phyloP scores from a whole-genome alignment of 1,140 invertebrate species.

The Papilio polyxenes region DNA sequence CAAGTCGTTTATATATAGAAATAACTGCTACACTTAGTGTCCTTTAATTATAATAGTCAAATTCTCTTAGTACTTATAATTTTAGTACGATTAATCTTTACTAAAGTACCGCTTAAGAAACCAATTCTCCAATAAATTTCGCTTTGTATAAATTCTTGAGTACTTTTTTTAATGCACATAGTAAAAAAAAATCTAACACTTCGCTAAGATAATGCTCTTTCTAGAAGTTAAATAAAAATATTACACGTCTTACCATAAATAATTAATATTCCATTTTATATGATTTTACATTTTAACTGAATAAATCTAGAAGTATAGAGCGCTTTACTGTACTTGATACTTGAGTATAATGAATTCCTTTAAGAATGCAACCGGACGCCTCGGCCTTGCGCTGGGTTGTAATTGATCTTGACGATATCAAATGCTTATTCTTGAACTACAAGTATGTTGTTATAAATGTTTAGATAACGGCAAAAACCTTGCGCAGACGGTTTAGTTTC shows the following conservation, averaged over 20 bases:
- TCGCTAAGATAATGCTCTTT: neutral
- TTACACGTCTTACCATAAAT: neutral
- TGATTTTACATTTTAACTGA: neutral
- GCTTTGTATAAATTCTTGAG: no score
- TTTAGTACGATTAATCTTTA: neutral
- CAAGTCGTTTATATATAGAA: no score
- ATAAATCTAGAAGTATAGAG: neutral
- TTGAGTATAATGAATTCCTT: slow-evolving; percentile 24
- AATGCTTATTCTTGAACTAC: slow-evolving; percentile 39
- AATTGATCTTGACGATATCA: slow-evolving; percentile 37
- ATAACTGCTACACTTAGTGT: no score
- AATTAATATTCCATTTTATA: neutral
- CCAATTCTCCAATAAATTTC: neutral
- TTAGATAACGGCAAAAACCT: slow-evolving; percentile 36
- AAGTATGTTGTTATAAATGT: slow-evolving; percentile 33
- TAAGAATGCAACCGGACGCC: slow-evolving; percentile 36
- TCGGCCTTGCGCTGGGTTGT: slow-evolving; percentile 35
- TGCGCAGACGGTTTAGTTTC: slow-evolving; percentile 21
- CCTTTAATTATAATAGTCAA: no score
- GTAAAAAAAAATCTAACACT: no score
- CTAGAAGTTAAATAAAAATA: neutral
- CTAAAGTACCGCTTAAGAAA: neutral
- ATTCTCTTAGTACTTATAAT: no score
- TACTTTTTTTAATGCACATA: no score
- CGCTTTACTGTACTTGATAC: slow-evolving; percentile 15